Evolutionary conservation across 1,140 invertebrate genomes (phyloP), one percentile per base, ranked within the genome.

Genomic region (Streblospio benedicti): DNA sequence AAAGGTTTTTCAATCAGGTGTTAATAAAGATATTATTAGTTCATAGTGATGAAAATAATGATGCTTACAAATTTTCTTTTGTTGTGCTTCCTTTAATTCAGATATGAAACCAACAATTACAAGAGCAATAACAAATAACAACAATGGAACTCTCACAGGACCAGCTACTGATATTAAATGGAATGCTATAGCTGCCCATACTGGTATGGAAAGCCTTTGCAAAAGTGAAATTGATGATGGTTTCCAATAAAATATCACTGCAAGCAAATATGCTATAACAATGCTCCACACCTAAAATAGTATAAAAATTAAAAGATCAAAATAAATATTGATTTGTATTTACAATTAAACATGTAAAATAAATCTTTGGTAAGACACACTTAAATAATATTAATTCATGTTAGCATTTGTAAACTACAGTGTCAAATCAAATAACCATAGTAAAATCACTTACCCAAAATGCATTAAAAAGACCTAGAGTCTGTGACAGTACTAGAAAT

Each of bases 111-210:
- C 80, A 44, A 76, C 65, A 16, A 76, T 64, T 59, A 81, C 69
- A 4, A 80, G 60, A 9, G 65, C 67, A 2, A 81, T 60, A 14
- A 79, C 58, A 12, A 72, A 38, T 6, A 79, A 53, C n/a, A 81
- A 69, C 2, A 82, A 68, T 9, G 79, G 73, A 2, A 81, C 72
- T 16, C 79, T 64, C 1, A 82, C 65, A 20, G 75, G 70, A 0
- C 81, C 81, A 45, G 75, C 75, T n/a, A 74, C 75, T 9, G 69
- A 64, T 31, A 74, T 69, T 4, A 74, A 62, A 53, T 79, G 74
- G 14, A 81, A 68, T n/a, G 76, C 65, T 0, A 77, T 33, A 14
- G 69, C 52, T 12, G 70, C 61, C 76, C 76, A 79, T 16, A 79
- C 63, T n/a, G 73, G 70, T 2, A 75, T 62, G 1, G 76, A 71